Evolutionary conservation across 2,113 vertebrate genomes (phyloP).

Genomic region (Semnornis frantzii): DNA sequence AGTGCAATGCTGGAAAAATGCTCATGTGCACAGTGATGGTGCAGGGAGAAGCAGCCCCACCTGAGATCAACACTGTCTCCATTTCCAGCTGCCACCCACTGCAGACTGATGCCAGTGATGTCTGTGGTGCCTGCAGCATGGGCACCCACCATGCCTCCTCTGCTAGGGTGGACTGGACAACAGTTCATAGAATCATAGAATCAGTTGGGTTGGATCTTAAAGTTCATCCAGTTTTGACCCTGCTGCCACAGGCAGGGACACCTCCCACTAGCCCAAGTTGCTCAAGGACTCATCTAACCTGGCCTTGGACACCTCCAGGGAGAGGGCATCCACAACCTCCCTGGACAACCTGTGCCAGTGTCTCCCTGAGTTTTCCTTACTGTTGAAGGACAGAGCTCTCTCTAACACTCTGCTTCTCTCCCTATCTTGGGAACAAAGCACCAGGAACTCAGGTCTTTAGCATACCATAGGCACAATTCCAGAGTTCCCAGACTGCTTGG

Average conservation of each 20-base stretch:
- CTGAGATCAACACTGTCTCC: fast-evolving
- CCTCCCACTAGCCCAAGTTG: too few relatives aligned
- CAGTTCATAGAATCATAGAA: too few relatives aligned
- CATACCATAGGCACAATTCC: neutral
- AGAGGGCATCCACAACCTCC: too few relatives aligned
- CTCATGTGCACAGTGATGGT: fast-evolving
- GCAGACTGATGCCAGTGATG: neutral
- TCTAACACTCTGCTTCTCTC: neutral
- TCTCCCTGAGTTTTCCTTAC: neutral
- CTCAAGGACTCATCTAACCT: too few relatives aligned
- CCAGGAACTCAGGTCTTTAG: neutral
- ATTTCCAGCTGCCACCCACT: neutral
- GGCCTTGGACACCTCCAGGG: too few relatives aligned
- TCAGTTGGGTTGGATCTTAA: too few relatives aligned
- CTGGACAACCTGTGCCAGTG: too few relatives aligned
- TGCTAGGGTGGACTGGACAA: neutral
- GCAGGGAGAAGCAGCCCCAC: neutral
- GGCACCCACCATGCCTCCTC: neutral
- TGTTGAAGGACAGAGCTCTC: neutral
- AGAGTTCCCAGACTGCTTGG: neutral
- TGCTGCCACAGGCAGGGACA: too few relatives aligned
- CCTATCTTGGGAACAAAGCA: neutral
- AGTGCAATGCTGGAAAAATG: neutral
- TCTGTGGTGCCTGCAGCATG: fast-evolving
- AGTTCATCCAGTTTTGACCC: too few relatives aligned